Base-by-base conservation (phyloP, 2,797 vertebrate genomes). In the Acropternis orthonyx region DNA sequence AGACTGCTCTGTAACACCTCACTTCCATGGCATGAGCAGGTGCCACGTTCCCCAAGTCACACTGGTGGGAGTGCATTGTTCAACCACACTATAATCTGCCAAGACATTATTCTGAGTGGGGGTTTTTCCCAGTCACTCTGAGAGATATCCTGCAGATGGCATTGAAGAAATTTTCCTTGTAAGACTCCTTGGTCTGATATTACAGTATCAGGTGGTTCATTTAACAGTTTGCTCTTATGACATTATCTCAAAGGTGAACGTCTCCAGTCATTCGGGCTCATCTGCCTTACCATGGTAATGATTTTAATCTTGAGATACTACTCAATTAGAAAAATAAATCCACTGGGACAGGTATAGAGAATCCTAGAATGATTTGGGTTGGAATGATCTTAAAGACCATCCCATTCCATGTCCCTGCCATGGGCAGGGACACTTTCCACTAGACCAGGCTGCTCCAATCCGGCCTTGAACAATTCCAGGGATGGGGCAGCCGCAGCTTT, bases 361-460 rank as follows among this genome's bases (percentile, higher is more conserved):
- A 41, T 36, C 54, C 30, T 23, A 54, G 41, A 48, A 67, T 19
- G 12, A 24, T 39, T 39, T 74, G 46, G 20, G 39, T 27, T 37
- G 26, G 54, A 54, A 54, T 10, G 12, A 62, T 6, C 22, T 55
- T 20, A 68, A 61, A 81, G 41, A 13, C 14, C 26, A 48, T 6
- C 22, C 22, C 2, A 6, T 17, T 16, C 30, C 24, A 56, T 27
- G 5, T 7, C 37, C 15, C 22, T 51, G 27, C 58, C 36, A 48
- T 2, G 32, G 48, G 22, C 63, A 82, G 13, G 22, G 32, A 68
- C 55, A 68, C 7, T 18, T 68, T 6, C 27, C 34, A 62, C 36
- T 24, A 0, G 1, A 4, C 32, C 86, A 68, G 36, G 10, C 0
- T 36, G 32, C 34, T 55, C 63, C 77, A 49, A 0, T 15, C 41